Evolutionary conservation across 2,797 vertebrate species (phyloP).

Genomic region (Alexandromys oeconomus): DNA sequence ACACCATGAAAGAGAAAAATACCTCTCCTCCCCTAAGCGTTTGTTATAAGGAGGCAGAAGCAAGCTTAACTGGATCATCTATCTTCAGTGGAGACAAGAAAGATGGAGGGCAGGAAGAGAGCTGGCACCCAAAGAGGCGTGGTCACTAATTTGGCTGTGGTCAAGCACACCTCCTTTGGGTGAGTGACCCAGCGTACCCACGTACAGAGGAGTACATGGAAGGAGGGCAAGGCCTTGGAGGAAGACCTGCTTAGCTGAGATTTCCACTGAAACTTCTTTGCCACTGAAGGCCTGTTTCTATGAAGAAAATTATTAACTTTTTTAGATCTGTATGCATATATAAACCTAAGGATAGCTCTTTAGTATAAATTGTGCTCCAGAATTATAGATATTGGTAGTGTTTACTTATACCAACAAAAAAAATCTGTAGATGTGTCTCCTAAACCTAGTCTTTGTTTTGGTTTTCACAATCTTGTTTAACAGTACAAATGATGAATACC

Average conservation of each 20-base stretch:
- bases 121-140: neutral
- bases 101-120: neutral
- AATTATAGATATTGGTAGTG: neutral
- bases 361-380: neutral
- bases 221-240: neutral
- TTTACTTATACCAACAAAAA: constrained; percentile 6
- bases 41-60: neutral
- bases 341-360: constrained; percentile 14
- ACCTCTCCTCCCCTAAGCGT: neutral
- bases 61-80: neutral
- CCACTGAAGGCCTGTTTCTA: neutral
- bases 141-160: neutral
- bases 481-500: neutral
- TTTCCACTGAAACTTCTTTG: neutral
- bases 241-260: neutral
- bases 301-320: neutral
- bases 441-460: constrained; percentile 41
- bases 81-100: constrained; percentile 5
- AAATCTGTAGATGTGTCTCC: neutral
- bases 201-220: neutral
- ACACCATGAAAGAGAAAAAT: neutral
- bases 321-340: neutral
- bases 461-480: constrained; percentile 56
- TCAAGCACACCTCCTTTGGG: neutral
- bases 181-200: neutral